Evolutionary conservation across 2,797 vertebrate genomes (phyloP), one percentile per base, ranked within the genome.

Genomic region (Coregonus suidteri): DNA sequence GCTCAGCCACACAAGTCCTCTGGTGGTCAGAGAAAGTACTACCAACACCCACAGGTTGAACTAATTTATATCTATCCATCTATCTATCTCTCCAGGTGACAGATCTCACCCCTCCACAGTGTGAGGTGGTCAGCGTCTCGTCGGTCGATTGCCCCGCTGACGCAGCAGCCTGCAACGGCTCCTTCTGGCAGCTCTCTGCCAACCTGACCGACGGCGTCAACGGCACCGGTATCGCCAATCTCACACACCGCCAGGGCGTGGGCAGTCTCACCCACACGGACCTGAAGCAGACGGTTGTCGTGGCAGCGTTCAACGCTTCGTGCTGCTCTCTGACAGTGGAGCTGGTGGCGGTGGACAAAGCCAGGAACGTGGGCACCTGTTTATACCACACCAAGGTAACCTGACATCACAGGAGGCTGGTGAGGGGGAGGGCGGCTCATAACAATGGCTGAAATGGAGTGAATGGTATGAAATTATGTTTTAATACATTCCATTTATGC

Each of bases 311-410:
- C 84, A 89, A 73, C 0, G 87, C 91, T 31, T 90, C 94, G 69
- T 95, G 94, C 85, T 94, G 94, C 79, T 92, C 92, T 0, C 87
- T 91, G 59, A 83, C 84, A 9, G 87, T 93, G 1, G 88, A 90
- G 74, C 47, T 95, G 7, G n/a, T 87, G 4, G 88, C 89, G 37
- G 84, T 93, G 3, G 94, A 95, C 85, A 82, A 87, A 75, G 82
- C 81, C 51, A 92, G 92, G 52, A 94, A 95, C 25, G 91, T 92
- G 35, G 94, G 93, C 20, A 92, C 70, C 54, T 94, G 92, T 80
- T 82, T 80, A 41, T 87, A 34, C 31, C 3, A 2, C 31, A 34
- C 31, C 31, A 34, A 34, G 31, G 31, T 34, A 34, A 34, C 31
- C 31, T 34, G 31, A 3, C 31, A 34, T 34, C 31, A 34, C 31